These are phyloP conservation scores for Chloropsis cyanopogon DNA, from an alignment of 2,113 vertebrate species.

Conservation along the genomic window DNA sequence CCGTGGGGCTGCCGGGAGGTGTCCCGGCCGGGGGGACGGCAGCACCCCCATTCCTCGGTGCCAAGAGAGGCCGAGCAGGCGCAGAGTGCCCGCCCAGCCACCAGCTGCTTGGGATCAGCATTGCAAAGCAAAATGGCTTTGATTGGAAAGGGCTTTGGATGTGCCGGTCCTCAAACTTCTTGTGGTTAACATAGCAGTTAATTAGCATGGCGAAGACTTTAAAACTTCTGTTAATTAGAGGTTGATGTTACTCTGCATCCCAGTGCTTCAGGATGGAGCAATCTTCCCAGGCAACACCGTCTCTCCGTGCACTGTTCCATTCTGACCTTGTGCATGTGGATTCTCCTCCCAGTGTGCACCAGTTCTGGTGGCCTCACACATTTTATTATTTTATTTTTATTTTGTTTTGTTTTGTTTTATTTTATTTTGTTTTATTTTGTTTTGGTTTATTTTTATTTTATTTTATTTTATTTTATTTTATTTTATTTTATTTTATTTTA, in stretches of 20 bases:
- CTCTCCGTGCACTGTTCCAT: rapidly evolving
- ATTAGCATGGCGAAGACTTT: background rate
- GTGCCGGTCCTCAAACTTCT: background rate
- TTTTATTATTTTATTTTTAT: background rate
- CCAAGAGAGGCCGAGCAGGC: rapidly evolving
- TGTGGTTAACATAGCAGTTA: background rate
- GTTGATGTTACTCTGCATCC: background rate
- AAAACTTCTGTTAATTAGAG: background rate
- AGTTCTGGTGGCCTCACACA: background rate
- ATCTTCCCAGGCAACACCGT: rapidly evolving
- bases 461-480: background rate
- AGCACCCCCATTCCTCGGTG: rapidly evolving
- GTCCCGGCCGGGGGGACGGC: background rate
- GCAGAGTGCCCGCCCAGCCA: rapidly evolving
- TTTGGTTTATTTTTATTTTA: background rate
- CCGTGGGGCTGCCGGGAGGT: background rate
- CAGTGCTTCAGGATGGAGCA: background rate
- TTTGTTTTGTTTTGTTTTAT: background rate
- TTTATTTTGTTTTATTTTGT: background rate
- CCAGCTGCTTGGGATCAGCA: background rate
- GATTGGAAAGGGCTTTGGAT: background rate
- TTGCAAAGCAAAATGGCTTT: background rate
- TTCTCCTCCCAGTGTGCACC: background rate
- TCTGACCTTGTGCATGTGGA: rapidly evolving
- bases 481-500: background rate